Percentiles rank a stretch among this genome's conserved stretches.
Evolutionary conservation across 2,888 invertebrate genomes (phyloP).

Genomic region (Steinernema scapterisci): DNA sequence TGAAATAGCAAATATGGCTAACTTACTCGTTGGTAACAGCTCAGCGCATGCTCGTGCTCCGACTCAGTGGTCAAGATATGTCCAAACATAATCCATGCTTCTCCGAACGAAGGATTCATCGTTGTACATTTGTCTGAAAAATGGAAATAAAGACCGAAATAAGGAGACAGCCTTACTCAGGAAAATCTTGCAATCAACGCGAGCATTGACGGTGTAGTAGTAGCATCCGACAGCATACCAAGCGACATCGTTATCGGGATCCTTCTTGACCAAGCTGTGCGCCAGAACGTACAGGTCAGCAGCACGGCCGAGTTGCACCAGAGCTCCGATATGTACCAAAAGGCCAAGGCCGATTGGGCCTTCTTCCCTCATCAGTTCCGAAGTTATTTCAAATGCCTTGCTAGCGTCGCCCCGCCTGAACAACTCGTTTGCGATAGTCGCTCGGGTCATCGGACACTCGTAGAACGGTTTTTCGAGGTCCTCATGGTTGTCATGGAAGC

Average conservation of each 20-base stretch:
- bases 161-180: conserved; percentile 45
- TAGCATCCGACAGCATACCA: conserved; percentile 60
- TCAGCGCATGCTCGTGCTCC: conserved; percentile 98
- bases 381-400: not conserved
- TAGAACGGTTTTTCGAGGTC: not conserved
- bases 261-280: not conserved
- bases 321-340: not conserved
- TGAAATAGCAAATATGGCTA: not conserved
- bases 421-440: not conserved
- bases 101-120: conserved; percentile 84
- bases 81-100: conserved; percentile 95
- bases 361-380: not conserved
- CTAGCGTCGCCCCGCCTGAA: not conserved
- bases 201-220: conserved; percentile 50
- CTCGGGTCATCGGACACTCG: not conserved
- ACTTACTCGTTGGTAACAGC: conserved; percentile 88
- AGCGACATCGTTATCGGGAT: conserved; percentile 11
- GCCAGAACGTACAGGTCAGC: not conserved
- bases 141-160: no score
- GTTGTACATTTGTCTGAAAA: conserved; percentile 51
- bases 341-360: conserved; percentile 9
- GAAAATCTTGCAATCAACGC: conserved; percentile 47
- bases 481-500: not conserved
- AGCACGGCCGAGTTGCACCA: not conserved
- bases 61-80: conserved; percentile 96